Percentiles rank a stretch among this genome's conserved stretches.
Evolutionary conservation across 2,113 vertebrate genomes (phyloP).

Genomic region (Pseudorasbora parva): DNA sequence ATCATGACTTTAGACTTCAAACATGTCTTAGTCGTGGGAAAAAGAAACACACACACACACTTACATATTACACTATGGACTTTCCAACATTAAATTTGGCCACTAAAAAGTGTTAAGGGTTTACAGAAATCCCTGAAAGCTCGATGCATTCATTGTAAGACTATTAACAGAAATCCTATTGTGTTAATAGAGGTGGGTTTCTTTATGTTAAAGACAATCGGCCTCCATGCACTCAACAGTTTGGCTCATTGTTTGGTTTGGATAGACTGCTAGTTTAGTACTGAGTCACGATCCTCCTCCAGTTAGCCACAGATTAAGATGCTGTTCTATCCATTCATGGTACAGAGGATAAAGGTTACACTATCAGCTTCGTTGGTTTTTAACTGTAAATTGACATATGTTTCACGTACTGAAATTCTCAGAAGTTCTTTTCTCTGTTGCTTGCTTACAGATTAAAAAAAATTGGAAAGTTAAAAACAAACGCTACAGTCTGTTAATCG

Average conservation of each 20-base stretch:
- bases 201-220: constrained; percentile 10
- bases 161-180: constrained; percentile 44
- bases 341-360: constrained; percentile 25
- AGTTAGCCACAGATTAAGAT: constrained; percentile 37
- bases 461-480: neutral
- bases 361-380: neutral
- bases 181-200: constrained; percentile 20
- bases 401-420: neutral
- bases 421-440: constrained; percentile 24
- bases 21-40: neutral
- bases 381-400: constrained; percentile 8
- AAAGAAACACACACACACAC: neutral
- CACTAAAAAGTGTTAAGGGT: neutral
- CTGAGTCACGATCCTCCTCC: constrained; percentile 42
- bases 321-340: constrained; percentile 1
- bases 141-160: constrained; percentile 10
- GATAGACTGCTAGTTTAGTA: constrained; percentile 32
- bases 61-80: neutral
- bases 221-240: constrained; percentile 16
- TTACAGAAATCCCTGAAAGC: constrained; percentile 31
- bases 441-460: neutral
- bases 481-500: neutral
- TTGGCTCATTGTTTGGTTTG: constrained; percentile 20
- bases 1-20: neutral
- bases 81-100: neutral